Conservation (phyloP, 1,140 invertebrate species). For the Dufourea novaeangliae region DNA sequence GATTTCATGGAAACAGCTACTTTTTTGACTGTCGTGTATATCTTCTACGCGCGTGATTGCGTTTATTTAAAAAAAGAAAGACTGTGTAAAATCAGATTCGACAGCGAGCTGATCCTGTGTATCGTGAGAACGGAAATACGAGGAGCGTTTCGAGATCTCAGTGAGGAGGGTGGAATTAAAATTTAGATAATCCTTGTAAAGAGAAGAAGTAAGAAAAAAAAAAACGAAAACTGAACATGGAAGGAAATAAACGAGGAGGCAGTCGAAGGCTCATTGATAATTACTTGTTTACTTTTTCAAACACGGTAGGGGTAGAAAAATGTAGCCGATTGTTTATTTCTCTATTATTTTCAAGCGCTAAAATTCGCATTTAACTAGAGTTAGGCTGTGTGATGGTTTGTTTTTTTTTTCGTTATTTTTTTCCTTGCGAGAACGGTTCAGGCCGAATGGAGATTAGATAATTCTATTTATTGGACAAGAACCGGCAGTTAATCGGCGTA, state of each 20-base stretch:
- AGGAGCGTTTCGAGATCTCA: neutral
- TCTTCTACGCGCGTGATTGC: conserved; percentile 17
- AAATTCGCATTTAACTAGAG: conserved; percentile 68
- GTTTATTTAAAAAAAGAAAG: neutral
- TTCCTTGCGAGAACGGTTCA: conserved; percentile 51
- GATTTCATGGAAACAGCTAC: conserved; percentile 6
- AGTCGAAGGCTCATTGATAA: conserved; percentile 40
- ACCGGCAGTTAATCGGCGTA: conserved; percentile 75
- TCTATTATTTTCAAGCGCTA: conserved; percentile 74
- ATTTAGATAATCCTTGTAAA: conserved; percentile 47
- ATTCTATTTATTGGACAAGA: conserved; percentile 56
- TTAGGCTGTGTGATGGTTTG: conserved; percentile 60
- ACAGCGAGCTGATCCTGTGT: neutral
- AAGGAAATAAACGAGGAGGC: conserved; percentile 58
- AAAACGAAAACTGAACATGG: conserved; percentile 37
- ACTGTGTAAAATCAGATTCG: conserved; percentile 23
- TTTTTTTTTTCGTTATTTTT: too few relatives aligned
- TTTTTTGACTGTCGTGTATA: conserved; percentile 1
- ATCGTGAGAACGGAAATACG: conserved; percentile 7
- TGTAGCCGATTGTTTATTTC: conserved; percentile 73
- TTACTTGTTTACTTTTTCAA: conserved; percentile 56
- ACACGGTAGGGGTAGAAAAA: conserved; percentile 70
- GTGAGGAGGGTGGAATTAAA: neutral
- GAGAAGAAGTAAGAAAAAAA: too few relatives aligned
- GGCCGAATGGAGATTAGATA: conserved; percentile 53